Evolutionary conservation across 2,797 vertebrate species (phyloP).

Genomic region (Alauda arvensis): DNA sequence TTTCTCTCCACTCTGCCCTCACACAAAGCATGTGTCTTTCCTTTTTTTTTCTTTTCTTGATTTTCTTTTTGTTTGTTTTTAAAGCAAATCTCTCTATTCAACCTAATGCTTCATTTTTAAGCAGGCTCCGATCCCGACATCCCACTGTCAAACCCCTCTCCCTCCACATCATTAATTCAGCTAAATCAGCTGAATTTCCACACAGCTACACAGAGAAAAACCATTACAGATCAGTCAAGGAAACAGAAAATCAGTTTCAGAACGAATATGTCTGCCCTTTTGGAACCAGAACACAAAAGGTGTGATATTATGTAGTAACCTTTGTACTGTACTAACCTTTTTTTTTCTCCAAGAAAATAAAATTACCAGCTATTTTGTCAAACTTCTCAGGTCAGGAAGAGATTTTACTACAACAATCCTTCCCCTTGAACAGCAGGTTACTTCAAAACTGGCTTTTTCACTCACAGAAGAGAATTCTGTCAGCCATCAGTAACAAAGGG

Average conservation of each 20-base stretch:
- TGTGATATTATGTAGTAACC: background rate
- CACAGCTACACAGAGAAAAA: background rate
- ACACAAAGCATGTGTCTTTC: rapidly evolving
- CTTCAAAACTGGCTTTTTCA: background rate
- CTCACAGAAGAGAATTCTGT: background rate
- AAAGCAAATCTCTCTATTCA: background rate
- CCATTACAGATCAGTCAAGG: rapidly evolving
- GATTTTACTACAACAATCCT: background rate
- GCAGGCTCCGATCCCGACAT: background rate
- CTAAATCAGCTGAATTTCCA: background rate
- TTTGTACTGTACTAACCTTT: background rate
- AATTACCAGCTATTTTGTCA: background rate
- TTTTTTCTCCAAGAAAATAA: background rate
- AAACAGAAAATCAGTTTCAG: background rate
- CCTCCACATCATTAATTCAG: background rate
- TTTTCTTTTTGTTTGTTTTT: background rate
- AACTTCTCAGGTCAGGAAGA: background rate
- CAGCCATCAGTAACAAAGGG: background rate
- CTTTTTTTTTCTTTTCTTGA: background rate
- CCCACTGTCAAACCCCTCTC: background rate
- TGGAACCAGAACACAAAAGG: background rate
- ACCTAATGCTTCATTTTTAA: background rate
- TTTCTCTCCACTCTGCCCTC: background rate
- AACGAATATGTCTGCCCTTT: background rate
- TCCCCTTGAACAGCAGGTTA: background rate